A percentile compares a stretch with the other conserved stretches of the same genome.
These are phyloP conservation scores for Sarcophaga variegata DNA, from an alignment of 2,888 invertebrate species.

Conservation along the genomic window DNA sequence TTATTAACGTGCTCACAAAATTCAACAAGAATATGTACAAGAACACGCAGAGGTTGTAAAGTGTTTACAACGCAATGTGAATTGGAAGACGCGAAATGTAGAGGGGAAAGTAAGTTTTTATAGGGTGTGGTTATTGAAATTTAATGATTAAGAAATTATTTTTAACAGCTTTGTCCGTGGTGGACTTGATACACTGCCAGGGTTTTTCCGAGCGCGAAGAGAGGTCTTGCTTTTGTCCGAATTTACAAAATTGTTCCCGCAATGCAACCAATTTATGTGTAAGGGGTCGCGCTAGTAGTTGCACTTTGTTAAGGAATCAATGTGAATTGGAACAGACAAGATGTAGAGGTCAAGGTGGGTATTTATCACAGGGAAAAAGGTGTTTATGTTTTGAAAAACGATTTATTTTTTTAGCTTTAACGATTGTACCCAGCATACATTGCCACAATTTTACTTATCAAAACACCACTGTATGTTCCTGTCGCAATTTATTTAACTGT, in stretches of 20 bases:
- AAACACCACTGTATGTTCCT: constrained; percentile 5
- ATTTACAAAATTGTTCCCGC: constrained; percentile 41
- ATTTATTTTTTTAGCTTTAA: constrained; percentile 7
- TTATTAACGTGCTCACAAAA: constrained; percentile 43
- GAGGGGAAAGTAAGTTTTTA: constrained; percentile 26
- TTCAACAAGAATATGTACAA: constrained; percentile 13
- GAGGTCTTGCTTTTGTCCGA: constrained; percentile 32
- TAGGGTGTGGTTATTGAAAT: not conserved
- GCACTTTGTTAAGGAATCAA: constrained; percentile 37
- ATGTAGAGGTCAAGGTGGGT: constrained; percentile 45
- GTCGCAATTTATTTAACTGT: constrained; percentile 46
- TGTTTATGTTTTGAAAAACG: no score
- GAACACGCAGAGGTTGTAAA: constrained; percentile 40
- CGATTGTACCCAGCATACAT: constrained; percentile 2
- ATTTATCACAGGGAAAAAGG: no score
- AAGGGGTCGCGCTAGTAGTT: not conserved
- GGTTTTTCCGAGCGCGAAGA: not conserved
- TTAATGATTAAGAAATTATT: no score
- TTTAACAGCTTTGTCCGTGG: constrained; percentile 1
- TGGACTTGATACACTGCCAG: constrained; percentile 26
- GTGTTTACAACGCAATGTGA: constrained; percentile 46
- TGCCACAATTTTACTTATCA: constrained; percentile 10
- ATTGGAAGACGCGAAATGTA: constrained; percentile 41
- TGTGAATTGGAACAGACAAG: constrained; percentile 48
- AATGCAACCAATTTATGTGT: constrained; percentile 15